A percentile compares a stretch with the other conserved stretches of the same genome.
Evolutionary conservation across 2,797 vertebrate genomes (phyloP).

Genomic region (Sarcoramphus papa): DNA sequence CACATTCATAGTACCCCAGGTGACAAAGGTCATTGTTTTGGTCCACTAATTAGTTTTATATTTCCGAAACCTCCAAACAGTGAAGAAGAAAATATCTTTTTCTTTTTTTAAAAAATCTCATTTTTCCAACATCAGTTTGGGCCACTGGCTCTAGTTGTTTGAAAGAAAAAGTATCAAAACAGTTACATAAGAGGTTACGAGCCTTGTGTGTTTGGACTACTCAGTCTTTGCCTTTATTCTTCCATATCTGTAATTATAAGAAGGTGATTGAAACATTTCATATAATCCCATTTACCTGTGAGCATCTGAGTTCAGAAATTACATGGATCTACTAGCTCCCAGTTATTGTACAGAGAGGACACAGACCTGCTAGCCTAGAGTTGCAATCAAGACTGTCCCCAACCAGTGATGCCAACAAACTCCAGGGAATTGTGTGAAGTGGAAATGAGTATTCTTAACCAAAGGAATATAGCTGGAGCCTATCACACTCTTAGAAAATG

Average conservation of each 20-base stretch:
- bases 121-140: background rate
- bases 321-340: background rate
- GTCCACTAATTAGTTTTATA: background rate
- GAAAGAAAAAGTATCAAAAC: background rate
- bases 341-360: background rate
- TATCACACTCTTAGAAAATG: background rate
- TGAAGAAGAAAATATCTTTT: background rate
- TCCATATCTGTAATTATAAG: background rate
- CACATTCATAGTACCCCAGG: background rate
- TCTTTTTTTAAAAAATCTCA: background rate
- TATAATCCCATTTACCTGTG: background rate
- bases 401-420: background rate
- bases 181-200: background rate
- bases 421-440: background rate
- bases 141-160: background rate
- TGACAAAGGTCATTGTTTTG: background rate
- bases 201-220: background rate
- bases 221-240: background rate
- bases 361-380: background rate
- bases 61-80: background rate
- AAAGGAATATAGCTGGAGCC: background rate
- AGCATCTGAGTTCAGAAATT: background rate
- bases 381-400: background rate
- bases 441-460: background rate
- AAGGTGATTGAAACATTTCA: background rate